A percentile compares a stretch with the other conserved stretches of the same genome.
Conservation (phyloP, 2,888 invertebrate species). For the Folsomia candida region DNA sequence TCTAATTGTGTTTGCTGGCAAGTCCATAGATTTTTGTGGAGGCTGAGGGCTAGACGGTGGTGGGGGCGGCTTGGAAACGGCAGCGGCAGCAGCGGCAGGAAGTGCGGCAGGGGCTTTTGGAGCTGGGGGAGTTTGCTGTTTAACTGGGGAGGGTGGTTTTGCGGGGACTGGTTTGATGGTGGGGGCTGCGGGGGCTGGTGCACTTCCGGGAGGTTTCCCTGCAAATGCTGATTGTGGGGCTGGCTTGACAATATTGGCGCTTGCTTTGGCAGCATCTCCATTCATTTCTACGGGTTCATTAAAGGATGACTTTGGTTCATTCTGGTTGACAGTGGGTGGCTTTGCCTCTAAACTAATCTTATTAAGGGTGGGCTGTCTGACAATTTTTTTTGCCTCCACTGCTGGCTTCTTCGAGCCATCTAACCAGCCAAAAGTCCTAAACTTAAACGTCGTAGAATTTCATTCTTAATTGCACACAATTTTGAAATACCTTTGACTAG, state of each 20-base stretch:
- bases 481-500: conserved; percentile 15
- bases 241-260: neutral
- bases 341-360: neutral
- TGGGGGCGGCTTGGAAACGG: neutral
- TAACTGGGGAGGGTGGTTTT: neutral
- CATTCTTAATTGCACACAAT: neutral
- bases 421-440: conserved; percentile 18
- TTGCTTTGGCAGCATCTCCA: neutral
- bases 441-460: conserved; percentile 14
- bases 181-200: neutral
- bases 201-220: neutral
- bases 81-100: neutral
- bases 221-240: neutral
- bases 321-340: neutral
- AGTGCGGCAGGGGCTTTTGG: neutral
- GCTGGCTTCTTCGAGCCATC: neutral
- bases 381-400: conserved; percentile 7
- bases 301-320: conserved; percentile 9
- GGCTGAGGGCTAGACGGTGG: neutral
- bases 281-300: conserved; percentile 7
- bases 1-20: neutral
- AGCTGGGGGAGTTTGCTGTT: neutral
- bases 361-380: conserved; percentile 5
- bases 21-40: neutral
- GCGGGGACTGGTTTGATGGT: neutral